Evolutionary conservation across 2,113 vertebrate species (phyloP).

Genomic region (Lucifuga dentata): DNA sequence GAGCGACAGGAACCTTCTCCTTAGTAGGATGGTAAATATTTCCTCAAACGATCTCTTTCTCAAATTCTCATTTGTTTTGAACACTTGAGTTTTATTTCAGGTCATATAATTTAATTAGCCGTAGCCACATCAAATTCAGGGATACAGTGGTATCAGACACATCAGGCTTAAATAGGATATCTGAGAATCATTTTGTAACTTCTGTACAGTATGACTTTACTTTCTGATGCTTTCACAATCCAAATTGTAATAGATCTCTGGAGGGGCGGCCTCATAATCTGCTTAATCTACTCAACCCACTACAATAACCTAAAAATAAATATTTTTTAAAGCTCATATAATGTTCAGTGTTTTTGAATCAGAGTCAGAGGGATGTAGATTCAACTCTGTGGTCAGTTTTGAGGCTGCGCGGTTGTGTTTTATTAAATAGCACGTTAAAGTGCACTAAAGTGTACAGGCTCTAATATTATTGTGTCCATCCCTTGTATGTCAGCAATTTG

Average conservation of each 20-base stretch:
- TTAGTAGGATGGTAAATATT: constrained; percentile 83
- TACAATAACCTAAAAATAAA: no score
- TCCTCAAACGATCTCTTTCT: constrained; percentile 9
- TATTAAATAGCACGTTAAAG: no score
- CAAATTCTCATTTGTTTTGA: constrained; percentile 5
- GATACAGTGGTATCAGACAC: neutral
- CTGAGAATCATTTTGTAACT: neutral
- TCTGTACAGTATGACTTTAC: neutral
- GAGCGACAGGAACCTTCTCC: constrained; percentile 85
- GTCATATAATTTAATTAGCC: neutral
- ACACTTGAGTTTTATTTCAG: constrained; percentile 13
- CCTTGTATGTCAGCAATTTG: no score
- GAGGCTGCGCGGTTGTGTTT: no score
- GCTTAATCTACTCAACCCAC: no score
- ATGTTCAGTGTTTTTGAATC: no score
- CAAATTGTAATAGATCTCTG: neutral
- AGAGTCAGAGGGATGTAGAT: no score
- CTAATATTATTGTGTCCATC: no score
- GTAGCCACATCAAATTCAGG: neutral
- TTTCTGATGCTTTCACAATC: no score
- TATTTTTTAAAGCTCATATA: neutral
- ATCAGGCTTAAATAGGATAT: neutral
- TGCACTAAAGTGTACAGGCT: no score
- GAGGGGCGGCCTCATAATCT: neutral
- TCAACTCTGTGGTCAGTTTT: no score